Conservation (phyloP, 2,797 vertebrate genomes). For the Melanotaenia maccullochi region DNA sequence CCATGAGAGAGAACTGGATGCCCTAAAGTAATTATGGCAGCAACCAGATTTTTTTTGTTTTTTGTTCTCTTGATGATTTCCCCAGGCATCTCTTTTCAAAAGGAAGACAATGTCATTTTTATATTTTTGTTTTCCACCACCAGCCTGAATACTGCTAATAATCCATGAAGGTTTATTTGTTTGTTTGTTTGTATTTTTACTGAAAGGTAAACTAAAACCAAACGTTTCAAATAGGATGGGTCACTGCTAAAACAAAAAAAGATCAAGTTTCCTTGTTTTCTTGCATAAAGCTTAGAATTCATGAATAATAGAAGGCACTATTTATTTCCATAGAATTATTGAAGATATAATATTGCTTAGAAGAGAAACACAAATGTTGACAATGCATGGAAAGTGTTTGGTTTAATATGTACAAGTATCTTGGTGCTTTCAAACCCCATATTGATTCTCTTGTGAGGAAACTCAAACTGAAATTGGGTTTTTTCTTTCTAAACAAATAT, state of each 20-base stretch:
- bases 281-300: slow-evolving; percentile 41
- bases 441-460: no score
- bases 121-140: slow-evolving; percentile 79
- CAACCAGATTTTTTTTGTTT: slow-evolving; percentile 68
- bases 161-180: slow-evolving; percentile 52
- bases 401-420: no score
- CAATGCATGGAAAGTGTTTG: slow-evolving; percentile 72
- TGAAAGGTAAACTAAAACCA: slow-evolving; percentile 62
- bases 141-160: slow-evolving; percentile 74
- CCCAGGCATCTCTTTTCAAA: slow-evolving; percentile 84
- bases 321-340: slow-evolving; percentile 46
- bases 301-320: slow-evolving; percentile 39
- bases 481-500: no score
- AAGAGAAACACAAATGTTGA: slow-evolving; percentile 71
- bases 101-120: slow-evolving; percentile 83
- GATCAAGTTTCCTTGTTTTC: slow-evolving; percentile 56
- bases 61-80: slow-evolving; percentile 84
- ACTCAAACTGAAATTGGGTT: no score
- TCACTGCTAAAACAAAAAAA: slow-evolving; percentile 59
- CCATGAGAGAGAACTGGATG: slow-evolving; percentile 81
- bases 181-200: slow-evolving; percentile 1
- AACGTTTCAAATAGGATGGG: slow-evolving; percentile 53
- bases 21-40: slow-evolving; percentile 84
- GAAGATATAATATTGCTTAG: slow-evolving; percentile 58
- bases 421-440: no score